Percentiles rank a stretch among this genome's conserved stretches.
Evolutionary conservation across 1,140 invertebrate genomes (phyloP).

Genomic region (Drosophila sucinea): DNA sequence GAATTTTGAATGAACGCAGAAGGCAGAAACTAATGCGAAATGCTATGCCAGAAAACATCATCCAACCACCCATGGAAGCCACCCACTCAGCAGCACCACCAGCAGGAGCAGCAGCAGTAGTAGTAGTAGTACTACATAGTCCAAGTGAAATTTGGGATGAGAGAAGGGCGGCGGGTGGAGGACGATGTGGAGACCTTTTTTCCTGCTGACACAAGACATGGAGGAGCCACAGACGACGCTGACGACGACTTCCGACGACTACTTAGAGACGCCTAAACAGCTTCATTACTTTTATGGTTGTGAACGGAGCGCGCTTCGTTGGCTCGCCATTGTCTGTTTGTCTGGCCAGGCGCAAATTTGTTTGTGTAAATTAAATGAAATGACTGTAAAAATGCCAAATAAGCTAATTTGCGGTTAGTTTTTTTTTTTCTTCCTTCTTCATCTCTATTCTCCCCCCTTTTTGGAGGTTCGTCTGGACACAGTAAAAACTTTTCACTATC

Average conservation of each 20-base stretch:
- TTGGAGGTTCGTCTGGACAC: not conserved
- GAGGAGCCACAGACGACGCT: constrained; percentile 46
- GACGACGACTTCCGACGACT: constrained; percentile 74
- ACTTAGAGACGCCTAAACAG: constrained; percentile 81
- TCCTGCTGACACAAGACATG: constrained; percentile 70
- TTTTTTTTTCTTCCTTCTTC: constrained; percentile 35
- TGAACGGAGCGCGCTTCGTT: constrained; percentile 67
- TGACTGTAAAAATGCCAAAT: constrained; percentile 81
- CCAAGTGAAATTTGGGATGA: constrained; percentile 9
- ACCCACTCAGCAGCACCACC: constrained; percentile 2
- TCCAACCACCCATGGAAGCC: constrained; percentile 6
- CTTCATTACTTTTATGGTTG: constrained; percentile 80
- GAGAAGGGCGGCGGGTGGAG: constrained; percentile 1
- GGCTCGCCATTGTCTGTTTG: constrained; percentile 70
- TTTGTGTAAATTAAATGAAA: constrained; percentile 82
- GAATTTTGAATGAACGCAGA: constrained; percentile 77
- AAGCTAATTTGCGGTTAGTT: constrained; percentile 80
- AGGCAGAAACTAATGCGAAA: constrained; percentile 59
- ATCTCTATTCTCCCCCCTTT: not conserved
- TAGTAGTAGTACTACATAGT: not conserved
- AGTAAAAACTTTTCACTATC: not conserved
- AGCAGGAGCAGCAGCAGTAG: not conserved
- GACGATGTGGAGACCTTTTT: constrained; percentile 43
- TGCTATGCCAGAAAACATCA: constrained; percentile 12
- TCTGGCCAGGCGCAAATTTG: constrained; percentile 78